These are phyloP conservation scores for Trematomus loennbergii DNA, from an alignment of 2,113 vertebrate species.

Conservation along the genomic window DNA sequence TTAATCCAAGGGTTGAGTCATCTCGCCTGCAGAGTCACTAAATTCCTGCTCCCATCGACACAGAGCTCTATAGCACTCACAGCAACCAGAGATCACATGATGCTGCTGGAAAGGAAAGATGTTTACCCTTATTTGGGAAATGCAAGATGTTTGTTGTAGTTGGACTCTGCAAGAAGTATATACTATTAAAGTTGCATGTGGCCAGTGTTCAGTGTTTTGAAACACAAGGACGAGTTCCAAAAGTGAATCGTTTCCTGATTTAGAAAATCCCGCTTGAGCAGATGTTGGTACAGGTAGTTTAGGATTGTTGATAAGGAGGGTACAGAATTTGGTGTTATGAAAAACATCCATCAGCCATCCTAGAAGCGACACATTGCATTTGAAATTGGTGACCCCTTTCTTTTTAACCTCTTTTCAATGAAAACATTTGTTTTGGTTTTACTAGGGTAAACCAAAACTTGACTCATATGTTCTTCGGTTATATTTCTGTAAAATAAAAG, in stretches of 20 bases:
- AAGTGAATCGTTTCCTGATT: background rate
- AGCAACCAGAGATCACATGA: constrained; percentile 54
- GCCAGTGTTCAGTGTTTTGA: background rate
- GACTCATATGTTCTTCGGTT: background rate
- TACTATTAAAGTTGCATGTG: constrained; percentile 14
- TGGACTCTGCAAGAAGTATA: constrained; percentile 1
- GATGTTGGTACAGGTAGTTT: background rate
- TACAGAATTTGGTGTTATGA: background rate
- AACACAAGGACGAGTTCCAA: background rate
- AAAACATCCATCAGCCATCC: too few relatives aligned
- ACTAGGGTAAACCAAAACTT: too few relatives aligned
- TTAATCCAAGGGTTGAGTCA: constrained; percentile 80
- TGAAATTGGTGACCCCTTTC: background rate
- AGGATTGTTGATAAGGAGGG: background rate
- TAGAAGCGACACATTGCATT: background rate
- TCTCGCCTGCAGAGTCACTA: constrained; percentile 78
- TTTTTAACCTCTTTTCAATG: too few relatives aligned
- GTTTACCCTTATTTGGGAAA: constrained; percentile 51
- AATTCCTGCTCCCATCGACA: constrained; percentile 81
- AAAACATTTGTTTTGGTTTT: background rate
- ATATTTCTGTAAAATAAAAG: background rate
- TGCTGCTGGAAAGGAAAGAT: constrained; percentile 32
- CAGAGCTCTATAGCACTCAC: constrained; percentile 35
- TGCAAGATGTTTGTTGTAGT: constrained; percentile 28
- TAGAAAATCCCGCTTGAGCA: background rate